phyloP scores from a whole-genome alignment of 2,113 vertebrate genomes.

The Brachyhypopomus occidentalis region DNA sequence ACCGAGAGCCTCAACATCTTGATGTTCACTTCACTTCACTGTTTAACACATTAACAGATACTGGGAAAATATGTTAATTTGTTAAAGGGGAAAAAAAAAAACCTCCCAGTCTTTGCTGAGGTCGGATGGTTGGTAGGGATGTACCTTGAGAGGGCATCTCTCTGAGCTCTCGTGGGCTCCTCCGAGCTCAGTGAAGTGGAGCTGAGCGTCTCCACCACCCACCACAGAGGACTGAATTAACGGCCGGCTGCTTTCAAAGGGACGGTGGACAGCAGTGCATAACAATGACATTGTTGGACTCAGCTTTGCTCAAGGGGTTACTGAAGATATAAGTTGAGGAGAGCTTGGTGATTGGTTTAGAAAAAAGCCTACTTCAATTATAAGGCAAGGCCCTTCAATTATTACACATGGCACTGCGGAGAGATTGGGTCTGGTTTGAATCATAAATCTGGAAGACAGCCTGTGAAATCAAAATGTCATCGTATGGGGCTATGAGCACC shows the following conservation, averaged over 20 bases:
- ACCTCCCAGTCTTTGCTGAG: not conserved
- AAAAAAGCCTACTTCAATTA: not conserved
- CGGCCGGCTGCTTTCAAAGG: not conserved
- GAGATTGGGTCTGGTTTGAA: not conserved
- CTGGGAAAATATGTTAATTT: too few relatives aligned
- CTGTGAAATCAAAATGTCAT: not conserved
- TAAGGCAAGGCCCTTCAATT: not conserved
- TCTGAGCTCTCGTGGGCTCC: not conserved
- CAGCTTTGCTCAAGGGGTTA: not conserved
- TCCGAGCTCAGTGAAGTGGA: not conserved
- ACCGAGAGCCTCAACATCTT: conserved; percentile 10
- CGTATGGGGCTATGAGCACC: not conserved
- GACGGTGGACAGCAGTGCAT: not conserved
- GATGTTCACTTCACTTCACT: not conserved
- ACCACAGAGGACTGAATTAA: conserved; percentile 7
- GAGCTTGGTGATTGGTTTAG: not conserved
- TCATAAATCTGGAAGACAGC: not conserved
- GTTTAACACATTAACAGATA: too few relatives aligned
- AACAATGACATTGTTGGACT: not conserved
- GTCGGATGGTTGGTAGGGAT: not conserved
- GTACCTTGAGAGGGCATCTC: not conserved
- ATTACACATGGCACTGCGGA: not conserved
- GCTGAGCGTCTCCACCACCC: not conserved
- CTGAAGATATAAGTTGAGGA: not conserved
- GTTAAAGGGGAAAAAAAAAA: too few relatives aligned